Evolutionary conservation across 2,888 invertebrate species (phyloP).

Genomic region (Eudemis profundana): DNA sequence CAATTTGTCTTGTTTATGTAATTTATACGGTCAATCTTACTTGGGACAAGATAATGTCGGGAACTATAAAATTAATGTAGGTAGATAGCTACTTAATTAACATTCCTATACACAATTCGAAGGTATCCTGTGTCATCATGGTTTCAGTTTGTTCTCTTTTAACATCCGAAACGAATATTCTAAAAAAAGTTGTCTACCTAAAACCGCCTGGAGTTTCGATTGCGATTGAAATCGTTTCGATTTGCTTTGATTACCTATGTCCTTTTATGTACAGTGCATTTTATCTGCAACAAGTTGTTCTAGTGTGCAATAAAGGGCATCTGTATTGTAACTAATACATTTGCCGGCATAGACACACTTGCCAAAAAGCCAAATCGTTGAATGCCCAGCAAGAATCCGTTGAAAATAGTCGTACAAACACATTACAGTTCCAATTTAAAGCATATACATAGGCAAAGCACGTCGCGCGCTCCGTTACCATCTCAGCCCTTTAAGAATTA

Average conservation of each 20-base stretch:
- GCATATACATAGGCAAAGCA: slow-evolving; percentile 36
- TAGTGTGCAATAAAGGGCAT: too few relatives aligned
- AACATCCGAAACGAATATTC: background rate
- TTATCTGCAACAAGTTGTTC: too few relatives aligned
- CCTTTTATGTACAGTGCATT: too few relatives aligned
- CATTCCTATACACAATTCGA: background rate
- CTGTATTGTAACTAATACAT: too few relatives aligned
- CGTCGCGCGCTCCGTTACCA: slow-evolving; percentile 39
- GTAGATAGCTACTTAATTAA: background rate
- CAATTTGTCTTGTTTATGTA: slow-evolving; percentile 18
- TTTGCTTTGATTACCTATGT: too few relatives aligned
- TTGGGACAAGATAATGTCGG: slow-evolving; percentile 14
- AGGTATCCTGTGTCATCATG: too few relatives aligned
- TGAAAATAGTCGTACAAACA: slow-evolving; percentile 14
- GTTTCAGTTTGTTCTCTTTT: background rate
- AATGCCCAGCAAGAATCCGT: background rate
- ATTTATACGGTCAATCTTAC: slow-evolving; percentile 18
- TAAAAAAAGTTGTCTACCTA: too few relatives aligned
- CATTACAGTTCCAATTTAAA: slow-evolving; percentile 23
- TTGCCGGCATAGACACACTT: too few relatives aligned
- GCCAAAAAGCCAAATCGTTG: too few relatives aligned
- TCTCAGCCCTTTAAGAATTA: slow-evolving; percentile 45
- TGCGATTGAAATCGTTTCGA: too few relatives aligned
- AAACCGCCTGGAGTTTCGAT: too few relatives aligned
- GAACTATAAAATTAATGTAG: background rate